Conservation (phyloP, 2,113 vertebrate species). For the Chlorodrepanis virens region DNA sequence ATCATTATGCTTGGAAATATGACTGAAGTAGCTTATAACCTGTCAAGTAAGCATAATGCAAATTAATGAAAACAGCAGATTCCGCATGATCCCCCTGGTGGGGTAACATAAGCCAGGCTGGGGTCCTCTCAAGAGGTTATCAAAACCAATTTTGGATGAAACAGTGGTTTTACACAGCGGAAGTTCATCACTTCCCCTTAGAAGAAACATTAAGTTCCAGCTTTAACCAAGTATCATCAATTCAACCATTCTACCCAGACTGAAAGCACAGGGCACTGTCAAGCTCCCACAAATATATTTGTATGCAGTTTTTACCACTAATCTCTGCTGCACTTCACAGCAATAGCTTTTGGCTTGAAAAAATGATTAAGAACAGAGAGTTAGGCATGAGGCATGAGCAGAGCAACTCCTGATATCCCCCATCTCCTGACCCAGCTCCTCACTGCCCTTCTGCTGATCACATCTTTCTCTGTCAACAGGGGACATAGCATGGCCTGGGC, state of each 20-base stretch:
- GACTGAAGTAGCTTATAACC: neutral
- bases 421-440: neutral
- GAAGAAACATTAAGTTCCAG: neutral
- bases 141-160: neutral
- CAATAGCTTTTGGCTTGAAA: neutral
- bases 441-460: neutral
- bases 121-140: neutral
- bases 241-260: neutral
- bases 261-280: neutral
- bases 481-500: neutral
- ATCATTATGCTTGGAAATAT: neutral
- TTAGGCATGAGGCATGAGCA: neutral
- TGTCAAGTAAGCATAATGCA: neutral
- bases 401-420: neutral
- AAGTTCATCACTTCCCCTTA: neutral
- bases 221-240: neutral
- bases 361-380: neutral
- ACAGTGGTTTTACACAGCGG: neutral
- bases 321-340: neutral
- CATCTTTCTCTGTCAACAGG: neutral
- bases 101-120: neutral
- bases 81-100: neutral
- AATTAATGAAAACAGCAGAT: neutral
- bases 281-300: neutral
- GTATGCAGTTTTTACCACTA: neutral